Conservation (phyloP, 1,140 invertebrate species). For the Riptortus pedestris region DNA sequence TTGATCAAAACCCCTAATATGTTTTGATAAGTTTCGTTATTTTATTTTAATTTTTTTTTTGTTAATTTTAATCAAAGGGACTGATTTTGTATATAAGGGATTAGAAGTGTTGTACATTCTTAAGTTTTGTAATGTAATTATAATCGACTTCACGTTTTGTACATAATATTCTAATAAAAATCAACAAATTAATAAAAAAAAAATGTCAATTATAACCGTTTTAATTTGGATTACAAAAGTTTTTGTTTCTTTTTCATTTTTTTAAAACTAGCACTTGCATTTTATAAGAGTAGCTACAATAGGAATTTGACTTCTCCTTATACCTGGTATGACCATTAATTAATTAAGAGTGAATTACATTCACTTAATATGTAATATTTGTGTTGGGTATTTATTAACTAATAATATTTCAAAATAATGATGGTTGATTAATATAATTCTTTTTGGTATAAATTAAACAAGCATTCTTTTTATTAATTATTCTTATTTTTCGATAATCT, state of each 20-base stretch:
- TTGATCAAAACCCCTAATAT: neutral
- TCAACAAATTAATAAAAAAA: neutral
- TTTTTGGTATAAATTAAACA: too few relatives aligned
- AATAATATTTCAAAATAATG: too few relatives aligned
- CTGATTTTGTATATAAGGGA: constrained; percentile 15
- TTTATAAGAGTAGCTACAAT: too few relatives aligned
- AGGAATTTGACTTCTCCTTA: constrained; percentile 16
- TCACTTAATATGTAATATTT: too few relatives aligned
- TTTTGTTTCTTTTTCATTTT: neutral
- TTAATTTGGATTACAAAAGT: neutral
- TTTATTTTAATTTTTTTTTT: constrained; percentile 8
- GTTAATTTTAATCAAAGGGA: constrained; percentile 17
- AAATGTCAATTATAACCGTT: constrained; percentile 11
- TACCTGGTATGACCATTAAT: neutral
- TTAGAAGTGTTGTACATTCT: constrained; percentile 11
- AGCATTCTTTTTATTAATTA: too few relatives aligned
- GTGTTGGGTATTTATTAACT: too few relatives aligned
- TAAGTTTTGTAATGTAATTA: constrained; percentile 15
- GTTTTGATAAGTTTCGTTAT: neutral
- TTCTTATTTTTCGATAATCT: too few relatives aligned
- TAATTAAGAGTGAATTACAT: too few relatives aligned
- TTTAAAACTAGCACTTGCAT: too few relatives aligned
- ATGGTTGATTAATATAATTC: too few relatives aligned
- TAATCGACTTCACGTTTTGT: constrained; percentile 9
- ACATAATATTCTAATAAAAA: constrained; percentile 4